These are phyloP conservation scores for Oriolus oriolus DNA, from an alignment of 2,113 vertebrate species.

Conservation along the genomic window DNA sequence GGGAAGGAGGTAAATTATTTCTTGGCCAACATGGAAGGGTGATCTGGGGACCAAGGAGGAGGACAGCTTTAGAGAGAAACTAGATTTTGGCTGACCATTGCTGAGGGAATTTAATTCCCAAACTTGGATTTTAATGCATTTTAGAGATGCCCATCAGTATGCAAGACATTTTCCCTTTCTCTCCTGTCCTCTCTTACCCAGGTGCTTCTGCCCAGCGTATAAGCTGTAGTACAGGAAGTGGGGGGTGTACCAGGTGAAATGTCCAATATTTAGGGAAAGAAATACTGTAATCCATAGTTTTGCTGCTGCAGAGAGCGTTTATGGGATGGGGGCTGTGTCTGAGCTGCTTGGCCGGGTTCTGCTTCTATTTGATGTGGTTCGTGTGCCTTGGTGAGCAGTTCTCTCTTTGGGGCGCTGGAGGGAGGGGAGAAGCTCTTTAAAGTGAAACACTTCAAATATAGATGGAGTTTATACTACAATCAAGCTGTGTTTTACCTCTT, in stretches of 20 bases:
- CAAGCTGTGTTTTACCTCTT: background rate
- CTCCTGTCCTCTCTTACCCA: background rate
- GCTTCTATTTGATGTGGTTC: background rate
- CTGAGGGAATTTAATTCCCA: background rate
- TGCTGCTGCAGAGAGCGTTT: background rate
- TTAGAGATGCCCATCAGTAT: background rate
- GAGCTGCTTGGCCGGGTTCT: background rate
- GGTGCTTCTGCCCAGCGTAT: background rate
- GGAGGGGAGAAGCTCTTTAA: background rate
- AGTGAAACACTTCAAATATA: background rate
- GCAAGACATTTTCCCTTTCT: background rate
- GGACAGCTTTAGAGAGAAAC: background rate
- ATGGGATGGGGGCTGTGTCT: background rate
- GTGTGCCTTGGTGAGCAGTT: background rate
- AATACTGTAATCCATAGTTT: background rate
- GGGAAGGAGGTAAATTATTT: conserved; percentile 14
- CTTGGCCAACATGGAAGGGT: background rate
- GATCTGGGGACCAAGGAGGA: background rate
- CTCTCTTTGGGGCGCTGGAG: background rate
- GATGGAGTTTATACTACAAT: background rate
- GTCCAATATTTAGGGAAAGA: background rate
- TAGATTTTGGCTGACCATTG: background rate
- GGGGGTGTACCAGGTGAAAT: background rate
- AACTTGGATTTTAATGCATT: background rate
- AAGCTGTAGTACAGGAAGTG: background rate